Percentiles rank a stretch among this genome's conserved stretches.
phyloP scores from a whole-genome alignment of 2,888 invertebrate species.

The Atherix ibis region DNA sequence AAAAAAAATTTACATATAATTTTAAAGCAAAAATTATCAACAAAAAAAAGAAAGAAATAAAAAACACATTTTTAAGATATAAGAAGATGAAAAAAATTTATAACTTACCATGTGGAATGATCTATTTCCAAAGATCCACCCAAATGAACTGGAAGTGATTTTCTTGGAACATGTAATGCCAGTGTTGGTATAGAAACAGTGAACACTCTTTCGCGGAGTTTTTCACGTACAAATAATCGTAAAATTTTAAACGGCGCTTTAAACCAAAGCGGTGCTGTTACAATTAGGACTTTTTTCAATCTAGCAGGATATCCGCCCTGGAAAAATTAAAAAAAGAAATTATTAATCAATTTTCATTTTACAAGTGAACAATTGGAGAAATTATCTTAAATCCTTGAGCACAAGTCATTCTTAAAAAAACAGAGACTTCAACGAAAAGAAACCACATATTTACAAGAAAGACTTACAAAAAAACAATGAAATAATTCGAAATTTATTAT shows the following conservation, averaged over 20 bases:
- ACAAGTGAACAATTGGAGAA: slow-evolving; percentile 4
- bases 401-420: too few relatives aligned
- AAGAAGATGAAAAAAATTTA: neutral
- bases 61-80: neutral
- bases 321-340: slow-evolving; percentile 19
- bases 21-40: too few relatives aligned
- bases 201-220: slow-evolving; percentile 86
- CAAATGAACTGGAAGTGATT: slow-evolving; percentile 73
- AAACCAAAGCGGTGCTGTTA: slow-evolving; percentile 95
- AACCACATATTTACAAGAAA: too few relatives aligned
- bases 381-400: too few relatives aligned
- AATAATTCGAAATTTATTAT: too few relatives aligned
- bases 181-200: slow-evolving; percentile 87
- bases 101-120: slow-evolving; percentile 71
- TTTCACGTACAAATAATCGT: slow-evolving; percentile 86
- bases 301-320: slow-evolving; percentile 96
- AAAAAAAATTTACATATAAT: too few relatives aligned
- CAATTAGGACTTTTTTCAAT: slow-evolving; percentile 91
- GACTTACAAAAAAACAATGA: too few relatives aligned
- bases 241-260: slow-evolving; percentile 94
- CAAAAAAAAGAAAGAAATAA: neutral
- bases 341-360: slow-evolving; percentile 1
- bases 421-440: too few relatives aligned
- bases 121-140: slow-evolving; percentile 77
- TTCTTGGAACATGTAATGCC: slow-evolving; percentile 73